Evolutionary conservation across 2,888 invertebrate genomes (phyloP).

Genomic region (Platynereis dumerilii): DNA sequence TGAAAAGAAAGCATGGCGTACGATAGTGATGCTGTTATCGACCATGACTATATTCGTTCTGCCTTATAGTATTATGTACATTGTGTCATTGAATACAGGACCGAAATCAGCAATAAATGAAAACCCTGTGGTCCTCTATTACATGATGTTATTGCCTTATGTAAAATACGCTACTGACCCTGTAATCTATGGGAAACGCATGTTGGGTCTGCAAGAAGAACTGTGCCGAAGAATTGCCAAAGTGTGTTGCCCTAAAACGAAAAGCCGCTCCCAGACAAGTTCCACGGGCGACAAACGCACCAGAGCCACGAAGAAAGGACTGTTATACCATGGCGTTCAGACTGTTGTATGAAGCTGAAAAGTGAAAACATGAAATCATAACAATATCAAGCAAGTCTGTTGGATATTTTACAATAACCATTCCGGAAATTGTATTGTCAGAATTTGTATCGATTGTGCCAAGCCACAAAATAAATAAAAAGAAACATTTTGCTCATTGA

Average conservation of each 20-base stretch:
- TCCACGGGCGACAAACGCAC: background rate
- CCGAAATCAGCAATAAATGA: conserved; percentile 7
- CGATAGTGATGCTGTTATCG: conserved; percentile 12
- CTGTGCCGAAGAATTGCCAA: background rate
- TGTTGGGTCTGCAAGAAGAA: conserved; percentile 19
- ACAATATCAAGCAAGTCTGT: too few relatives aligned
- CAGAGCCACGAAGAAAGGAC: conserved; percentile 12
- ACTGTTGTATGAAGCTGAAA: too few relatives aligned
- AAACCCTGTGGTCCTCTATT: conserved; percentile 16
- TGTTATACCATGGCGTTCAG: too few relatives aligned
- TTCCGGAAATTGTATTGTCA: too few relatives aligned
- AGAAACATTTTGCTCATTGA: too few relatives aligned
- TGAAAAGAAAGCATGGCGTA: conserved; percentile 16
- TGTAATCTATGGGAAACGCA: conserved; percentile 17
- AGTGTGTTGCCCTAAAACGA: conserved; percentile 1
- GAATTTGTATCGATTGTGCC: too few relatives aligned
- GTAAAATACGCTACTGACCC: conserved; percentile 16
- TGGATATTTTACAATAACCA: too few relatives aligned
- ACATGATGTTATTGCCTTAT: conserved; percentile 18
- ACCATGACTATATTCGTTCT: conserved; percentile 17
- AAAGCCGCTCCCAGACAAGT: background rate
- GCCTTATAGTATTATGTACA: conserved; percentile 16
- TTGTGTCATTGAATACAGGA: conserved; percentile 9
- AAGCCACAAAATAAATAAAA: too few relatives aligned
- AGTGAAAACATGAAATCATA: too few relatives aligned